Percentiles rank a stretch among this genome's conserved stretches.
phyloP scores from a whole-genome alignment of 37 sponge, comb jelly and placozoan species.

The Tethya wilhelma region DNA sequence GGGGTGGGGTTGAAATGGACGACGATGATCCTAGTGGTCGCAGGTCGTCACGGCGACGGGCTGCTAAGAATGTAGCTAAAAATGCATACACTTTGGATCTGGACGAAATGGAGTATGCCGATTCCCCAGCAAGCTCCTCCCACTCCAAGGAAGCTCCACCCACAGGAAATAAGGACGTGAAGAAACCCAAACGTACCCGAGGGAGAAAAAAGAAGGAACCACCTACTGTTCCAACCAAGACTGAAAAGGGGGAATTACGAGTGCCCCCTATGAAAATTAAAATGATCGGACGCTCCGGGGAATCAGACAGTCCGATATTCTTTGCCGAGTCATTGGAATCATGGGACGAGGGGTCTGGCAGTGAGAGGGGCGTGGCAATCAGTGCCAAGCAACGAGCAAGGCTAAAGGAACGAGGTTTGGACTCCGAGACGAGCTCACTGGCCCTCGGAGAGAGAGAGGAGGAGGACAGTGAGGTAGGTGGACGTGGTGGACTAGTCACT shows the following conservation, averaged over 20 bases:
- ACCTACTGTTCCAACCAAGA: background rate
- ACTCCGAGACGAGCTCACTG: constrained; percentile 42
- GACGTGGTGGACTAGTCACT: background rate
- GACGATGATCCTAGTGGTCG: constrained; percentile 19
- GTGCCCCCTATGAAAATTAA: constrained; percentile 73
- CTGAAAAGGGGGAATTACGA: background rate
- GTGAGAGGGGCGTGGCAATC: background rate
- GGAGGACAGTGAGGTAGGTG: background rate
- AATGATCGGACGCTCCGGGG: constrained; percentile 59
- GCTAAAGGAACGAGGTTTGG: constrained; percentile 12
- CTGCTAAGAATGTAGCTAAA: constrained; percentile 56
- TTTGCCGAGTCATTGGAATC: constrained; percentile 61
- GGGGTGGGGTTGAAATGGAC: background rate
- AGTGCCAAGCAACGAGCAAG: background rate
- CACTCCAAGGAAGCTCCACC: constrained; percentile 9
- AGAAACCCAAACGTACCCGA: constrained; percentile 16
- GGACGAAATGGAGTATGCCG: constrained; percentile 36
- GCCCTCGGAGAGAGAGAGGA: constrained; percentile 17
- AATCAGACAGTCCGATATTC: constrained; percentile 74
- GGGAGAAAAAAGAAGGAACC: constrained; percentile 1
- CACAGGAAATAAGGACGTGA: background rate
- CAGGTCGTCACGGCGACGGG: constrained; percentile 26
- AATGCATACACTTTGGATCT: constrained; percentile 59
- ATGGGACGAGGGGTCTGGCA: constrained; percentile 26
- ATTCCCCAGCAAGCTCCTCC: constrained; percentile 48